Percentiles rank a stretch among this genome's conserved stretches.
These are phyloP conservation scores for Rhinella marina DNA, from an alignment of 2,797 vertebrate species.

Conservation along the genomic window DNA sequence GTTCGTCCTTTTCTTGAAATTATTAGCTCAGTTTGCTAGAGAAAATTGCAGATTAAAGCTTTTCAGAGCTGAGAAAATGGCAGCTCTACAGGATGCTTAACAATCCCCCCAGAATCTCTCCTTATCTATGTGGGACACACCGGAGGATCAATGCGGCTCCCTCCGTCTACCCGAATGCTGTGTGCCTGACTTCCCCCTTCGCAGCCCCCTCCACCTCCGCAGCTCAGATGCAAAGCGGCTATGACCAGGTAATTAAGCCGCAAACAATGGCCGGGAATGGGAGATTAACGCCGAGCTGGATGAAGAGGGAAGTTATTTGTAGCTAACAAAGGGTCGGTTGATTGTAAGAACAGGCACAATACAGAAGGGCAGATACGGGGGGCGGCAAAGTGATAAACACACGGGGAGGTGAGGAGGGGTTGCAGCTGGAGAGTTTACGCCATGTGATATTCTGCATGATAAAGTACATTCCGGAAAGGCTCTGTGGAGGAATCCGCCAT, in stretches of 20 bases:
- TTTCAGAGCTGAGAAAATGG: conserved; percentile 25
- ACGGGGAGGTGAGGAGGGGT: background rate
- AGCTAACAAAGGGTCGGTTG: conserved; percentile 75
- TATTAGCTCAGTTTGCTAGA: conserved; percentile 39
- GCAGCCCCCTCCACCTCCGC: conserved; percentile 40
- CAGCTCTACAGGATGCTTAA: conserved; percentile 32
- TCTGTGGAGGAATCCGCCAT: background rate
- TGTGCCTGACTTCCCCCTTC: background rate
- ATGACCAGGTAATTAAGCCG: conserved; percentile 76
- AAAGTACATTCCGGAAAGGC: background rate
- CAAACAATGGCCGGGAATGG: conserved; percentile 76
- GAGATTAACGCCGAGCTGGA: conserved; percentile 72
- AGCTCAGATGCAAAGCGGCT: conserved; percentile 57
- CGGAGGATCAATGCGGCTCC: conserved; percentile 13
- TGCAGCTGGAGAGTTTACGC: background rate
- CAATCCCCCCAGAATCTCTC: conserved; percentile 1
- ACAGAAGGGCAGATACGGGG: conserved; percentile 65
- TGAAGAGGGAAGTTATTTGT: conserved; percentile 75
- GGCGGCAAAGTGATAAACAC: conserved; percentile 59
- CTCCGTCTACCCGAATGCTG: conserved; percentile 14
- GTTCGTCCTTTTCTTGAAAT: background rate
- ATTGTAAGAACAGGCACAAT: conserved; percentile 72
- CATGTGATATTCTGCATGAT: background rate
- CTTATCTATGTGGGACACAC: conserved; percentile 62
- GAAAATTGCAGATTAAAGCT: conserved; percentile 56